Base-by-base conservation (phyloP, 1,140 invertebrate genomes). In the Pantala flavescens region DNA sequence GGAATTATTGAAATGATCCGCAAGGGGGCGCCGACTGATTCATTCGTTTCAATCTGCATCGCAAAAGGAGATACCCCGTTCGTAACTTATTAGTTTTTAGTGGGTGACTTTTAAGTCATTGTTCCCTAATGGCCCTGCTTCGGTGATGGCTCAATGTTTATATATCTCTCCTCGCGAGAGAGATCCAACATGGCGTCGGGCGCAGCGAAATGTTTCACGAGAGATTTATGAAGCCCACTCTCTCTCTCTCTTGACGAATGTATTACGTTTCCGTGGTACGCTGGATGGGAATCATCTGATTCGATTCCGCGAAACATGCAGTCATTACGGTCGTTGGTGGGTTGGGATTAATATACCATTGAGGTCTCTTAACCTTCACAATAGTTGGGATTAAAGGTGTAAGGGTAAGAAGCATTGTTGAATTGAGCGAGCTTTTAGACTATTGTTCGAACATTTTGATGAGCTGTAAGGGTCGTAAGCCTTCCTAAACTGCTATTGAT, bases 1-100 rank as follows among this genome's bases (percentile, higher is more conserved):
- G n/a, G 49, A 63, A 63, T 63, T 63, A 63, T 63, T 63, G 49
- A 63, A 63, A 63, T 63, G 49, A 63, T 63, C 49, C 49, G 49
- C 49, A 63, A 63, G 49, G 49, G 49, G 49, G 49, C 49, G n/a
- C 49, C 16, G 49, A 63, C 3, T 63, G 49, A 63, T 63, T 63
- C 49, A 63, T 63, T 21, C 49, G n/a, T 63, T 63, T 63, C 49
- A 63, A 63, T 63, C 49, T 63, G 49, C 49, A 63, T 63, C 12
- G 49, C 49, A 63, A 63, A 63, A 63, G 49, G 49, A 63, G 49
- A 16, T 16, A 21, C 49, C 1, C 49, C 49, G n/a, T 63, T 63
- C 12, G 49, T 63, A 63, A 63, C 49, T 63, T 63, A 63, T 63
- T 63, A 63, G 49, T 63, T 63, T 49, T 63, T 19, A 21, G 14